phyloP scores from a whole-genome alignment of 1,140 invertebrate species.

The Drosophila virilis region DNA sequence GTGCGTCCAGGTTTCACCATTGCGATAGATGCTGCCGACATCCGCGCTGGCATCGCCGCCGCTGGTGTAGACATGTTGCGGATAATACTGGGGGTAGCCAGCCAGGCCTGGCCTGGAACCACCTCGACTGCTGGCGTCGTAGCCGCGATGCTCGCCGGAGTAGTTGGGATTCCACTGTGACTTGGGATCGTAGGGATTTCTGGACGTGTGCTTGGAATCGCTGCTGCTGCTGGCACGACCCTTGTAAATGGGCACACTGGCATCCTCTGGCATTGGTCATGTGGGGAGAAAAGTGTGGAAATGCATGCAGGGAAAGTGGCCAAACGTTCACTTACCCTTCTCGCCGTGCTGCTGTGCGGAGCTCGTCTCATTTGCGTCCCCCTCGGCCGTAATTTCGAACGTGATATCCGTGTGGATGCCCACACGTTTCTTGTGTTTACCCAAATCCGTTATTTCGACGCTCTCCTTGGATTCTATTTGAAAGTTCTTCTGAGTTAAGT shows the following conservation, averaged over 20 bases:
- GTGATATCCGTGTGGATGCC: slow-evolving; percentile 84
- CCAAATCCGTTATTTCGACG: slow-evolving; percentile 81
- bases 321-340: slow-evolving; percentile 61
- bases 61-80: slow-evolving; percentile 57
- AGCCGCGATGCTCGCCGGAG: slow-evolving; percentile 60
- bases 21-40: slow-evolving; percentile 56
- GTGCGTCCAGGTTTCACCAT: slow-evolving; percentile 72
- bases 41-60: slow-evolving; percentile 23
- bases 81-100: slow-evolving; percentile 66
- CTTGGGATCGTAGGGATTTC: slow-evolving; percentile 69
- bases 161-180: slow-evolving; percentile 79
- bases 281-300: neutral
- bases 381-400: slow-evolving; percentile 82
- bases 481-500: slow-evolving; percentile 28
- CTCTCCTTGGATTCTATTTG: slow-evolving; percentile 77
- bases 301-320: slow-evolving; percentile 24
- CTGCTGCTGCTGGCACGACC: slow-evolving; percentile 58
- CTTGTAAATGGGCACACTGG: slow-evolving; percentile 82
- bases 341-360: slow-evolving; percentile 72
- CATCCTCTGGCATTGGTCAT: slow-evolving; percentile 59
- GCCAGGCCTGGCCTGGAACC: slow-evolving; percentile 29
- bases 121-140: slow-evolving; percentile 31
- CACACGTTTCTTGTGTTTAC: slow-evolving; percentile 83
- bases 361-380: slow-evolving; percentile 78
- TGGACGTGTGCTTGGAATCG: slow-evolving; percentile 61